Base-by-base conservation (phyloP, 2,888 invertebrate genomes). In the Eutolmus rufibarbis region DNA sequence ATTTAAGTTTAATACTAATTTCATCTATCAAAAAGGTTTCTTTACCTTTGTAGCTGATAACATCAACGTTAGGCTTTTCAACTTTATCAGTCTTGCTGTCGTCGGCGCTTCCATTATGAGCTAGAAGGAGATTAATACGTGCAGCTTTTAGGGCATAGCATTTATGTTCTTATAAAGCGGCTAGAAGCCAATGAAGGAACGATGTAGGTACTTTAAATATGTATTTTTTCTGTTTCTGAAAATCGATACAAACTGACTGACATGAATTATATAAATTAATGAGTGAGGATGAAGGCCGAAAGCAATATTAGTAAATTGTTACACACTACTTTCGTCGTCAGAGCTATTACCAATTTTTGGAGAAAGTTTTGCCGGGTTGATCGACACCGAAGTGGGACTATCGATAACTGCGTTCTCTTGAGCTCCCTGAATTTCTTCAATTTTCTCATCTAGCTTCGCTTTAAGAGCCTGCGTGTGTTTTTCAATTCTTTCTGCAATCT, bases 41-140 rank as follows among this genome's bases (percentile, higher is more conserved):
- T 43, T 85, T 85, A 85, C 85, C 85, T 85, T 85, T 85, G 28
- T 37, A 74, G 46, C 19, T 43, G 23, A 46, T n/a, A 19, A n/a
- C 74, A 31, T 85, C 74, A 40, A 43, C 8, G 74, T 74, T 40
- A 16, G 23, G 9, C 34, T 85, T 74, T 66, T 87, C 66, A 66
- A 56, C 34, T 57, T 87, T 86, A 46, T 87, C 86, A 51, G 12
- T 40, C 56, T 76, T 86, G 4, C 82, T 76, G 23, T 88, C 82
- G 14, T 82, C 81, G 31, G 56, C 46, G n/a, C 78, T 88, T 28
- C 88, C 86, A 82, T 88, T 88, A 14, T 86, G 86, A 82, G 88
- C 88, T 88, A 88, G 86, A 88, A 88, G 86, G 76, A 86, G 57
- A 88, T 86, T 86, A 88, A 88, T 88, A 86, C 88, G 88, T 19